Evolutionary conservation across 2,888 invertebrate genomes (phyloP), one percentile per base, ranked within the genome.

Genomic region (Agelastica alni): DNA sequence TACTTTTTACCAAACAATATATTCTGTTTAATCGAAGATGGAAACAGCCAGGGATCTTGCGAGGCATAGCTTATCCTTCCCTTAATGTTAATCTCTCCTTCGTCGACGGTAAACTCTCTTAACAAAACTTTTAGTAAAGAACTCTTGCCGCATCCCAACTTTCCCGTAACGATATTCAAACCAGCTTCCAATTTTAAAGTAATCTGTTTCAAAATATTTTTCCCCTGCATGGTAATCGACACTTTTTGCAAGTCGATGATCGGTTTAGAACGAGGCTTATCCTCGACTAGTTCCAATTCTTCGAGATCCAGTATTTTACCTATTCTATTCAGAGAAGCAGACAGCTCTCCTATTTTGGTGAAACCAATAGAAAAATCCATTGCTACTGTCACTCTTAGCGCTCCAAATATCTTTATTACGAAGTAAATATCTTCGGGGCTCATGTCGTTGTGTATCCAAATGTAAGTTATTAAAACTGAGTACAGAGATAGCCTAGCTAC

Each of bases 1-100:
- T 81, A 79, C 0, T 80, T 78, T 64, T 81, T 79, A 0, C 91
- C 91, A 75, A 92, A 91, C 0, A 89, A 69, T 49, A 93, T 89
- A 70, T 93, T 93, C 65, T 91, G 88, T 28, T 86, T 80, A 1
- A 93, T 82, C 28, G 82, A 81, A 12, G 79, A 79, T 2, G 79
- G 78, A 63, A 80, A 81, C 18, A 81, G 63, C 86, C 87, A 88
- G 0, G 87, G 81, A 66, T 86, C 79, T 65, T 86, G 85, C 2
- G 83, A 79, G 1, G 83, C 81, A 65, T 86, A 87, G 2, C 78
- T 78, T 20, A 79, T 65, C 7, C 61, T 70, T n/a, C 81, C 85
- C 79, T 52, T 83, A 1, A 83, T 75, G 13, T 59, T 59, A 1
- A 80, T 51, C 2, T 55, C 65, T 0, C 80, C 83, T 1, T 81